Conservation (phyloP, 2,888 invertebrate species). For the Deilephila elpenor region DNA sequence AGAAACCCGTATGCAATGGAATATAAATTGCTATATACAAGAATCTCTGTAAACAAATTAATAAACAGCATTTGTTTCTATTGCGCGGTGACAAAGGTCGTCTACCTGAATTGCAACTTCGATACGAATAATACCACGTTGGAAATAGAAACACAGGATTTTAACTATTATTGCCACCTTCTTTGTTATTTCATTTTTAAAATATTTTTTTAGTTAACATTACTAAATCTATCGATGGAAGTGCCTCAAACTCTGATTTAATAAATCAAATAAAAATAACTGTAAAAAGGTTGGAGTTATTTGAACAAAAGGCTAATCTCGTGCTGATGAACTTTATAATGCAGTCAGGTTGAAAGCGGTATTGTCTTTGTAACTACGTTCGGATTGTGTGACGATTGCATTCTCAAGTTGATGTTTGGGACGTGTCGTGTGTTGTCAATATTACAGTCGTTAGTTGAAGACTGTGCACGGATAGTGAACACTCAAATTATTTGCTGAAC, state of each 20-base stretch:
- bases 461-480: not conserved
- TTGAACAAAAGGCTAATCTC: not conserved
- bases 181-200: too few species aligned
- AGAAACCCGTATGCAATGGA: conserved; percentile 49
- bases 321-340: conserved; percentile 5
- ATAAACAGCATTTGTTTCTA: conserved; percentile 38
- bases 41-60: conserved; percentile 61
- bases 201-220: too few species aligned
- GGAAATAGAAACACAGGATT: too few species aligned
- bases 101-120: too few species aligned
- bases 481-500: not conserved
- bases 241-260: not conserved
- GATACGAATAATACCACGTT: too few species aligned
- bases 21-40: conserved; percentile 63
- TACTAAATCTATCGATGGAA: too few species aligned
- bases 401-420: not conserved
- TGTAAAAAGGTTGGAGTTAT: not conserved
- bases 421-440: conserved; percentile 6
- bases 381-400: conserved; percentile 3
- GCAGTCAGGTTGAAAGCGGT: not conserved
- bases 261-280: not conserved
- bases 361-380: not conserved
- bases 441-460: not conserved
- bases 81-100: not conserved
- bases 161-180: too few species aligned